phyloP scores from a whole-genome alignment of 2,797 vertebrate genomes.

The Myotis daubentonii region DNA sequence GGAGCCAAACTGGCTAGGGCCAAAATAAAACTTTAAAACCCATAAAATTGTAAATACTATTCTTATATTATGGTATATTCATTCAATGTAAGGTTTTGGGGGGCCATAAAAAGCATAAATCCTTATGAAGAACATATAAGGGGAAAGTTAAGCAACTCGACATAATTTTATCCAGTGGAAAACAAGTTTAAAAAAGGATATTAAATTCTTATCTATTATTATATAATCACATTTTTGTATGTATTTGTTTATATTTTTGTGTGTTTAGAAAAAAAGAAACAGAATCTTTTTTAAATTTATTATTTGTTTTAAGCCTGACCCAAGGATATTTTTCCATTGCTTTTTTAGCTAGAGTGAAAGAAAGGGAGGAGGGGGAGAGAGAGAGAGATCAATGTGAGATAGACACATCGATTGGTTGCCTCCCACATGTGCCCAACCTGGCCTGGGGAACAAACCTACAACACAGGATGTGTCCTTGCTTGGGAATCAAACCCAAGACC shows the following conservation, averaged over 20 bases:
- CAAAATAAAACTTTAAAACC: slow-evolving; percentile 5
- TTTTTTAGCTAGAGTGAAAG: background rate
- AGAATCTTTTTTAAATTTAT: background rate
- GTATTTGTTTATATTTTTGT: slow-evolving; percentile 37
- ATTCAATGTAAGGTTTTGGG: slow-evolving; percentile 12
- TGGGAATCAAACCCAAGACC: background rate
- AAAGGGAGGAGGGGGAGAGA: background rate
- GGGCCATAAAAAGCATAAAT: slow-evolving; percentile 7
- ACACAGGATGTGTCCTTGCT: background rate
- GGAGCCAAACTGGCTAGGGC: too few relatives aligned
- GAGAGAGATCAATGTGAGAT: background rate
- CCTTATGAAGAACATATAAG: background rate
- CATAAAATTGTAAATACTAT: slow-evolving; percentile 14
- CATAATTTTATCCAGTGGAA: slow-evolving; percentile 1
- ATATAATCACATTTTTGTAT: slow-evolving; percentile 15
- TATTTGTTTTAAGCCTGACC: background rate
- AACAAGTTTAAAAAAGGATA: background rate
- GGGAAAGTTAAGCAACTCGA: background rate
- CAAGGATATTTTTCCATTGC: background rate
- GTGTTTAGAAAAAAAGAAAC: background rate
- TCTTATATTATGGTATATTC: background rate
- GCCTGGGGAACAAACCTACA: background rate
- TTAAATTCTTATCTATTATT: background rate
- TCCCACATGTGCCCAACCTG: background rate
- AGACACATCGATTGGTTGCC: background rate